These are phyloP conservation scores for Scaptomyza cyrtandrae DNA, from an alignment of 2,888 invertebrate species.

Conservation along the genomic window DNA sequence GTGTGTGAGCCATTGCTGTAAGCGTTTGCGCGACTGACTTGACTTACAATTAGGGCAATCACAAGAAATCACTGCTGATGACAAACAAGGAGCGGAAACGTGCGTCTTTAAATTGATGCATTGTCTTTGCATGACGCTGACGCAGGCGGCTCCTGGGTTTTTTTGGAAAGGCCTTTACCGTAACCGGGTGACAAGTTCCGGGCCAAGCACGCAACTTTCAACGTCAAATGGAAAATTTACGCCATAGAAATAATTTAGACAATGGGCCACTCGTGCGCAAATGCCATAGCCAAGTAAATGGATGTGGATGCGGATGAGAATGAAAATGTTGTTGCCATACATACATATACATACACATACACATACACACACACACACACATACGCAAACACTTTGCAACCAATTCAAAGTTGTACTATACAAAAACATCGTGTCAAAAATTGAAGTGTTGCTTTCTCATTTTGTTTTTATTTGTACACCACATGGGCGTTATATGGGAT, in stretches of 20 bases:
- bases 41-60: slow-evolving; percentile 73
- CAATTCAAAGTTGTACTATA: slow-evolving; percentile 35
- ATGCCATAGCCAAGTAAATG: slow-evolving; percentile 53
- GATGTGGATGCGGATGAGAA: slow-evolving; percentile 22
- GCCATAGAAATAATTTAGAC: slow-evolving; percentile 74
- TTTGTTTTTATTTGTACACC: slow-evolving; percentile 21
- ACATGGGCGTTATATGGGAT: slow-evolving; percentile 21
- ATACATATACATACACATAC: slow-evolving; percentile 1
- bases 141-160: not conserved
- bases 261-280: slow-evolving; percentile 76
- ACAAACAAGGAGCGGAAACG: slow-evolving; percentile 47
- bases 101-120: slow-evolving; percentile 69
- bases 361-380: not conserved
- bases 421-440: slow-evolving; percentile 46
- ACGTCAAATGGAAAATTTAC: slow-evolving; percentile 62
- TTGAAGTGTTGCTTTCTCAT: slow-evolving; percentile 56
- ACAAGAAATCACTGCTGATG: slow-evolving; percentile 54
- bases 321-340: slow-evolving; percentile 16
- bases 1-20: slow-evolving; percentile 9
- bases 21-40: slow-evolving; percentile 44
- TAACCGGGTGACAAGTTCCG: slow-evolving; percentile 20
- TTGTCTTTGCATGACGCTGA: slow-evolving; percentile 57
- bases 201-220: slow-evolving; percentile 51
- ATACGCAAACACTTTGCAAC: slow-evolving; percentile 6
- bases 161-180: slow-evolving; percentile 11